These are phyloP conservation scores for Gryllus bimaculatus DNA, from an alignment of 1,140 invertebrate species.

Conservation along the genomic window DNA sequence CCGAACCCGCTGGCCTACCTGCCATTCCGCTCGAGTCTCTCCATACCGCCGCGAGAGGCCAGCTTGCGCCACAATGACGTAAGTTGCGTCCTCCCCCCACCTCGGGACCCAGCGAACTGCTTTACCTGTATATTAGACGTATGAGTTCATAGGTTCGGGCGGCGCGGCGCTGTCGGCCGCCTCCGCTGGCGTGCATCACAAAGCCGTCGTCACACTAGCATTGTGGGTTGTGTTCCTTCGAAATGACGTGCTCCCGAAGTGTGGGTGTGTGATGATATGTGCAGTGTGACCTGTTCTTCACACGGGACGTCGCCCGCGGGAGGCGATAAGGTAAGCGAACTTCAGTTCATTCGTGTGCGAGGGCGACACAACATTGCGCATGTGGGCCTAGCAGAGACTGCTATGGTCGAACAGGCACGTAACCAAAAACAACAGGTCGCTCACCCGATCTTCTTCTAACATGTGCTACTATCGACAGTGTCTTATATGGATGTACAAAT, in stretches of 20 bases:
- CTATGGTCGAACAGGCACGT: background rate
- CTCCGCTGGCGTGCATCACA: background rate
- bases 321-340: background rate
- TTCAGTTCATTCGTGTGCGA: background rate
- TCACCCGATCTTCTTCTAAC: background rate
- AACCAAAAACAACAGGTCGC: background rate
- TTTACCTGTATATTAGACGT: conserved; percentile 1
- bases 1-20: background rate
- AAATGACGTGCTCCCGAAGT: background rate
- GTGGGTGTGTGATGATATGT: background rate
- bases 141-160: conserved; percentile 3
- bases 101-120: background rate
- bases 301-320: too few relatives aligned
- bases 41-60: background rate
- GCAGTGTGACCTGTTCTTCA: background rate
- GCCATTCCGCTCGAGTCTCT: background rate
- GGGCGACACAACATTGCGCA: background rate
- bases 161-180: background rate
- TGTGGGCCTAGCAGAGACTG: background rate
- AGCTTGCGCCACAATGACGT: background rate
- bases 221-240: background rate
- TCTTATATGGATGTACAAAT: too few relatives aligned
- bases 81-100: background rate
- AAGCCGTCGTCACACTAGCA: background rate
- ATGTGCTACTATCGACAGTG: too few relatives aligned